Conservation (phyloP, 2,888 invertebrate species). For the Drosophila atripex region DNA sequence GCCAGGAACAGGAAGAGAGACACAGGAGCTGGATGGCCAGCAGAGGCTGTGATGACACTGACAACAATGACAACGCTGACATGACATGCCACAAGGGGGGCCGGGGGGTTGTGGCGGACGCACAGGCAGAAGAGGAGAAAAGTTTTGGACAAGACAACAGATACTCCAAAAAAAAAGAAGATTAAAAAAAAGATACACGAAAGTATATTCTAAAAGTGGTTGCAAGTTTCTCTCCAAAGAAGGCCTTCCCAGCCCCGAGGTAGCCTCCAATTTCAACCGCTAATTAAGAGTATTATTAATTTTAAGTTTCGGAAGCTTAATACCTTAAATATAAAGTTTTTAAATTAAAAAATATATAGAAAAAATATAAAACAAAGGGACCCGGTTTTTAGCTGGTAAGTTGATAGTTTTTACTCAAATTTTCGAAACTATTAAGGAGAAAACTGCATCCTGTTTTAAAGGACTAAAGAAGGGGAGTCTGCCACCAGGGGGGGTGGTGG, state of each 20-base stretch:
- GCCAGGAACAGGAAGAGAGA: constrained; percentile 18
- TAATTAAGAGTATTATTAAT: not conserved
- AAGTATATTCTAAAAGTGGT: not conserved
- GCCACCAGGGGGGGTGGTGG: not conserved
- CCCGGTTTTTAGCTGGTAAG: too few relatives aligned
- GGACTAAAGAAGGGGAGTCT: not conserved
- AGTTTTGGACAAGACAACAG: not conserved
- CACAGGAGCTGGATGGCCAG: constrained; percentile 14
- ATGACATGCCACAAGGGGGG: constrained; percentile 44
- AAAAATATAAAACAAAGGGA: too few relatives aligned
- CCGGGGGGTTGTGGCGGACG: not conserved
- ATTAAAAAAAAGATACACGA: too few relatives aligned
- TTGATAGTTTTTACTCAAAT: too few relatives aligned
- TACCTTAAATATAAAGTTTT: not conserved
- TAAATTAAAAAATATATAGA: not conserved
- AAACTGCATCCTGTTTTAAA: too few relatives aligned
- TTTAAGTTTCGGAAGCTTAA: not conserved
- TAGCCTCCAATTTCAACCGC: not conserved
- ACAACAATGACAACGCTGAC: constrained; percentile 62
- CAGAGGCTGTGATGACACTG: constrained; percentile 58
- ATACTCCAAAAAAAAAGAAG: not conserved
- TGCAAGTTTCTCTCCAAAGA: not conserved
- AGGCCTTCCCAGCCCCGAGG: too few relatives aligned
- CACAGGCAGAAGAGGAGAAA: not conserved
- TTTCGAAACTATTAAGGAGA: too few relatives aligned